Evolutionary conservation across 2,113 vertebrate species (phyloP).

Genomic region (Hirundichthys speculiger): DNA sequence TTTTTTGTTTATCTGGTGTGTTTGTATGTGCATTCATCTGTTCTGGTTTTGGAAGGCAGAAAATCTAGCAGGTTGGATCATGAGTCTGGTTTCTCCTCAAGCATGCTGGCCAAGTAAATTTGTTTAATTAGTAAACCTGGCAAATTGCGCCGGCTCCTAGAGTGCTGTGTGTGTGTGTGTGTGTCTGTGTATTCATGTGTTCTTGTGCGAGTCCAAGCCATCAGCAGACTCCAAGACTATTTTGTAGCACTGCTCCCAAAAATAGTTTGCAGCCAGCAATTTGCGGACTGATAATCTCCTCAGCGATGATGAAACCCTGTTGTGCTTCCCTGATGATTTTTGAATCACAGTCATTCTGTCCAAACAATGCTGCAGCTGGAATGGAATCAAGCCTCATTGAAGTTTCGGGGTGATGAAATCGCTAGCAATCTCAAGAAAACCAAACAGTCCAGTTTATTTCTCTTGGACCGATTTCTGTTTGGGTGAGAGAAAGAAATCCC

Average conservation of each 20-base stretch:
- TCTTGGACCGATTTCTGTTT: constrained; percentile 36
- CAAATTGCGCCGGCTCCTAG: constrained; percentile 61
- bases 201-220: constrained; percentile 55
- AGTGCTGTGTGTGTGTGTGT: constrained; percentile 48
- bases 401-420: constrained; percentile 69
- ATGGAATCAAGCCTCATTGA: constrained; percentile 52
- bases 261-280: constrained; percentile 57
- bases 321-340: constrained; percentile 59
- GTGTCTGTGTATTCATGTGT: constrained; percentile 14
- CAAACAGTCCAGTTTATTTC: constrained; percentile 36
- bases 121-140: constrained; percentile 79
- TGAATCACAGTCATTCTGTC: constrained; percentile 65
- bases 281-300: constrained; percentile 50
- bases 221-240: constrained; percentile 54
- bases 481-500: constrained; percentile 23
- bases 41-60: constrained; percentile 42
- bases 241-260: constrained; percentile 56
- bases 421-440: constrained; percentile 54
- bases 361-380: constrained; percentile 59
- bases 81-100: constrained; percentile 60
- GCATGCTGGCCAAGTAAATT: constrained; percentile 68
- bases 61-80: constrained; percentile 62
- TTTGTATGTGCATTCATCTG: constrained; percentile 23
- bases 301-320: constrained; percentile 65
- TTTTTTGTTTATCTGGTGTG: constrained; percentile 19